Conservation (phyloP, 2,113 vertebrate species). For the Nesogale talazaci region DNA sequence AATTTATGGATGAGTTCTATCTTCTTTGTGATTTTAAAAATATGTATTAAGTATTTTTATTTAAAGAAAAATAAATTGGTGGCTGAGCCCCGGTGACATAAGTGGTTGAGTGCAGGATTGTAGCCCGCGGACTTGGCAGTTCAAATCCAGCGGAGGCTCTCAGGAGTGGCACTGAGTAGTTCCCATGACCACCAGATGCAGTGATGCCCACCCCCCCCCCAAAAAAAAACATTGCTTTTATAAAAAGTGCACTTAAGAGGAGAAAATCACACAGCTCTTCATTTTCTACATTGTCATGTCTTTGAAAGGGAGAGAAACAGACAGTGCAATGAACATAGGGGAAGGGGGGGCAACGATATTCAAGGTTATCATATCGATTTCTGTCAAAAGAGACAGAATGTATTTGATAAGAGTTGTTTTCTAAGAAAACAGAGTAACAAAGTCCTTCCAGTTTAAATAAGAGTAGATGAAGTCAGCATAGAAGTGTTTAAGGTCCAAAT, state of each 20-base stretch:
- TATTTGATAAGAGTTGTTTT: background rate
- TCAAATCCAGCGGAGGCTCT: too few species aligned
- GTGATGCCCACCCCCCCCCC: too few species aligned
- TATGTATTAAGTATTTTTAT: background rate
- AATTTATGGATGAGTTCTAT: slow-evolving; percentile 7
- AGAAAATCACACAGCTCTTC: background rate
- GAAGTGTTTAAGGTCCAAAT: background rate
- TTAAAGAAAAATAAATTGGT: too few species aligned
- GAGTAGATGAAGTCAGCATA: background rate
- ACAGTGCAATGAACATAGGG: background rate
- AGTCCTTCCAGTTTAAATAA: background rate
- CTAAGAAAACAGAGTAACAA: background rate
- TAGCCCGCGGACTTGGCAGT: too few species aligned
- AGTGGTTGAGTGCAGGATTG: too few species aligned
- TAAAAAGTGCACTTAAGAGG: background rate
- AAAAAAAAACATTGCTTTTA: background rate
- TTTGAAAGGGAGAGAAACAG: background rate
- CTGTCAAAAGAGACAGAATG: background rate
- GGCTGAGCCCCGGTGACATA: too few species aligned
- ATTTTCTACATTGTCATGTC: background rate
- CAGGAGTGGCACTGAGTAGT: too few species aligned
- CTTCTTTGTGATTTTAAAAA: background rate
- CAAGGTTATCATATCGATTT: background rate
- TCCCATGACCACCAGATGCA: too few species aligned
- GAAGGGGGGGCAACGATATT: background rate